Base-by-base conservation (phyloP, 1,140 invertebrate species). In the Bombus waltoni region DNA sequence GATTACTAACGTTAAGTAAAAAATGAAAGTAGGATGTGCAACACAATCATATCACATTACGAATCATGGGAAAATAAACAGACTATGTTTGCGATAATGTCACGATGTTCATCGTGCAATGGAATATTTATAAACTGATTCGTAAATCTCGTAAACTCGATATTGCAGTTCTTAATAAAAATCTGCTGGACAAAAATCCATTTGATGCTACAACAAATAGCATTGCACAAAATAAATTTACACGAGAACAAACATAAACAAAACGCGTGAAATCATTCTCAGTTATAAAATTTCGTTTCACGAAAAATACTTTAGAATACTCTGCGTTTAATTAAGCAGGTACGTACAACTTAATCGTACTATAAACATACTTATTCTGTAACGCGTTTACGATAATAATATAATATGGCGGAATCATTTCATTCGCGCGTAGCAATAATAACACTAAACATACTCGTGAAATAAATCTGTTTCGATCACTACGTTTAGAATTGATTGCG, bases 241-340 rank as follows among this genome's bases (percentile, higher is more conserved):
- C n/a, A 78, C 47, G 65, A 76, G n/a, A 59, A 57, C 47, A 18
- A 42, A 71, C 35, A 32, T 44, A 73, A 32, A 53, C 47, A 75
- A 53, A 73, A 66, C 13, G 5, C 18, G 22, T 3, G n/a, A 65
- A 35, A 81, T 25, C 4, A 75, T 75, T 28, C n/a, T 35, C 53
- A 10, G 42, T 73, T n/a, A 35, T 0, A 62, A 59, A 66, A n/a
- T 57, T 44, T 65, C 44, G 18, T 66, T 66, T 38, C 6, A 44
- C 22, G 47, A 65, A 57, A 68, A 32, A 62, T 62, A 15, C 44
- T 72, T 72, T 72, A 28, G 22, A 72, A 87, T 83, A 57, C 89
- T 92, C 88, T 83, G 88, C 90, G 75, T 72, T 78, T 70, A 88
- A 91, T 85, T 80, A 93, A 94, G 90, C 93, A 93, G 93, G 93